These are phyloP conservation scores for Paracentrotus lividus DNA, from an alignment of 53 echinoderm and acorn worm species.

Conservation along the genomic window DNA sequence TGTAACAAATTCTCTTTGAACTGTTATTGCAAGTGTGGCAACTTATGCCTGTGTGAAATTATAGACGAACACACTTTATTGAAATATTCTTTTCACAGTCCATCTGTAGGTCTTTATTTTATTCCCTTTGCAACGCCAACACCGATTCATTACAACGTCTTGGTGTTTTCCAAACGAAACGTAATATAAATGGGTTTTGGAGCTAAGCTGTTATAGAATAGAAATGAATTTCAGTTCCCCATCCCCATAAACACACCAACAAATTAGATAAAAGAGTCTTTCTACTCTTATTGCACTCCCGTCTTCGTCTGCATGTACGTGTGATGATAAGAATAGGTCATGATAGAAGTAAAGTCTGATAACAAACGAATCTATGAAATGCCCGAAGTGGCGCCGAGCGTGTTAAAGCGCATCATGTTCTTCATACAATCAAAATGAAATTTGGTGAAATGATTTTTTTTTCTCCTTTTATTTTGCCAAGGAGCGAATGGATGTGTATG, in stretches of 20 bases:
- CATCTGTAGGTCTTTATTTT: background rate
- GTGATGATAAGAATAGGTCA: conserved; percentile 9
- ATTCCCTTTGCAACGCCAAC: background rate
- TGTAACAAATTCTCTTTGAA: background rate
- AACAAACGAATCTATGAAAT: background rate
- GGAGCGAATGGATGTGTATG: background rate
- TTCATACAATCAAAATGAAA: background rate
- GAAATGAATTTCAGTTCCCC: background rate
- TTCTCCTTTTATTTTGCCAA: no score
- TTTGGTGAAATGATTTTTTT: background rate
- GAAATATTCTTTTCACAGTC: background rate
- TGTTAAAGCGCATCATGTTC: conserved; percentile 23
- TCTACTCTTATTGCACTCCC: background rate
- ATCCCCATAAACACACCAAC: background rate
- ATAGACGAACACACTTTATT: background rate
- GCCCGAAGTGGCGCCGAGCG: conserved; percentile 10
- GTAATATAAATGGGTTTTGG: conserved; percentile 5
- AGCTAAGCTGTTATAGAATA: background rate
- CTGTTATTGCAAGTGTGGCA: background rate
- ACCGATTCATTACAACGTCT: background rate
- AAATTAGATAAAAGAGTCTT: conserved; percentile 6
- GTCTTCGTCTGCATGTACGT: background rate
- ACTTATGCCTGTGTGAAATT: background rate
- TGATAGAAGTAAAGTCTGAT: conserved; percentile 10
- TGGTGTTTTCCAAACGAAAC: background rate